phyloP scores from a whole-genome alignment of 2,888 invertebrate genomes.

The Tanypteryx hageni region DNA sequence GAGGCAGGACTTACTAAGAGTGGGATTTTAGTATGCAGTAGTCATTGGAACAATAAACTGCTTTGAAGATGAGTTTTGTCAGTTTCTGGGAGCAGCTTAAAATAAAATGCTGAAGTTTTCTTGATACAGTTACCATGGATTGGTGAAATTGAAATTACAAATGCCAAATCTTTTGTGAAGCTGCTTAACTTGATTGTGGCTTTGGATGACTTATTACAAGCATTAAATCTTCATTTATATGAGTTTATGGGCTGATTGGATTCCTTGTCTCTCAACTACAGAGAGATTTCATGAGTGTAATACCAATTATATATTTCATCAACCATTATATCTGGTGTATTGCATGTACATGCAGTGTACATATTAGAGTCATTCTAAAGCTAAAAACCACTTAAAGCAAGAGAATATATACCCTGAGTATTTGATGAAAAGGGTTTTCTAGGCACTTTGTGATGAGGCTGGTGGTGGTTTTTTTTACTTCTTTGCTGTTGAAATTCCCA shows the following conservation, averaged over 20 bases:
- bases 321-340: neutral
- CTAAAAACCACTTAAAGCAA: neutral
- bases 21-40: too few species aligned
- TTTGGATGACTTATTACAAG: conserved; percentile 15
- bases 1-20: too few species aligned
- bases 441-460: neutral
- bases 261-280: too few species aligned
- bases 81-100: conserved; percentile 4
- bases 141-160: neutral
- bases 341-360: conserved; percentile 37
- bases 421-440: neutral
- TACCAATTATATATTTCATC: neutral
- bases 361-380: conserved; percentile 11
- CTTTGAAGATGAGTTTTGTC: neutral
- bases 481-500: neutral
- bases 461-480: neutral
- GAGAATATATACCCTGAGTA: neutral
- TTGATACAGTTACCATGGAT: neutral
- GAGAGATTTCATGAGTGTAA: neutral
- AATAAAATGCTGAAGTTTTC: neutral
- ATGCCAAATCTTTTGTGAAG: neutral
- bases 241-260: neutral
- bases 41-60: too few species aligned
- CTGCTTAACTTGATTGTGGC: neutral
- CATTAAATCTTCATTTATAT: neutral